phyloP scores from a whole-genome alignment of 2,113 vertebrate genomes.

The Ciconia maguari region DNA sequence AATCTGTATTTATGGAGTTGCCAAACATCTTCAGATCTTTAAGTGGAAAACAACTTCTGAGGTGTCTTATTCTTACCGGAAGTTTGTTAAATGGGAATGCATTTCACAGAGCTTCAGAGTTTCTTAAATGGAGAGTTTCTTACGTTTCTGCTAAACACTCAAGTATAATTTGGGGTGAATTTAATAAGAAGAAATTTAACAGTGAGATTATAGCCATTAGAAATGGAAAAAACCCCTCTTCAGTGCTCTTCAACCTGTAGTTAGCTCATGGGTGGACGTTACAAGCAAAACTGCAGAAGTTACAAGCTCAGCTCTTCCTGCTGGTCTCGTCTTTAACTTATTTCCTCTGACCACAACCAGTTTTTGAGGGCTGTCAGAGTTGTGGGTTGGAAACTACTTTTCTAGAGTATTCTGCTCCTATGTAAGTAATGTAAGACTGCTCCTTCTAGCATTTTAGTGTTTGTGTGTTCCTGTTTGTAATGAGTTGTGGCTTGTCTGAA shows the following conservation, averaged over 20 bases:
- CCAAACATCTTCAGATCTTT: not conserved
- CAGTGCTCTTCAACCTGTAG: not conserved
- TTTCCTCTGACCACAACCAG: not conserved
- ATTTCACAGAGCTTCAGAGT: not conserved
- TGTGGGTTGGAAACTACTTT: not conserved
- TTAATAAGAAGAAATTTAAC: not conserved
- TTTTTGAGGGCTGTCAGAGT: not conserved
- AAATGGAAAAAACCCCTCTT: not conserved
- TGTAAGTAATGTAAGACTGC: not conserved
- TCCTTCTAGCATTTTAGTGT: not conserved
- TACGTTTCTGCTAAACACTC: not conserved
- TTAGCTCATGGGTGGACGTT: not conserved
- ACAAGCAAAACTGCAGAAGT: not conserved
- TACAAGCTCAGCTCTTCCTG: not conserved
- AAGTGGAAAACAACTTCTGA: not conserved
- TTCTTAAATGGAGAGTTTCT: not conserved
- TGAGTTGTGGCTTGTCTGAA: constrained; percentile 37
- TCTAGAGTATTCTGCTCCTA: not conserved
- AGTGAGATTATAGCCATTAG: not conserved
- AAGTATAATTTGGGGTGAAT: not conserved
- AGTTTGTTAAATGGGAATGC: not conserved
- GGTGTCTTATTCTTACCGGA: not conserved
- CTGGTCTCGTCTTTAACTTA: not conserved
- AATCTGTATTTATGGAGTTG: not conserved
- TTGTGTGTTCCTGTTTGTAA: not conserved